Conservation (phyloP, 2,113 vertebrate species). For the Apeltes quadracus region DNA sequence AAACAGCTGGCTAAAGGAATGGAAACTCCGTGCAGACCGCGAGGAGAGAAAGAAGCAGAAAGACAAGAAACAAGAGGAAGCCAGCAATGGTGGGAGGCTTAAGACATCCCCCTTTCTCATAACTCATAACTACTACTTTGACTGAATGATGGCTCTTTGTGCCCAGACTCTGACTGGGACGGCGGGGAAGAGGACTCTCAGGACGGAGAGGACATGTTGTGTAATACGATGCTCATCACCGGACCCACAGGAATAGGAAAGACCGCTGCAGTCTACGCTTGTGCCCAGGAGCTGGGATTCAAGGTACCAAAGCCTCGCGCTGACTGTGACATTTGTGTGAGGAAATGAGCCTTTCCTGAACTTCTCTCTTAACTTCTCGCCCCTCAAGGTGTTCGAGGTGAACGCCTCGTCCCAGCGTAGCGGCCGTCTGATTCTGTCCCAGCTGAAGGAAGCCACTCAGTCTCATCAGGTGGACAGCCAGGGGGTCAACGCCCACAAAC, state of each 20-base stretch:
- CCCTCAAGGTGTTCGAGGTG: constrained; percentile 93
- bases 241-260: constrained; percentile 95
- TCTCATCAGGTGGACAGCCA: constrained; percentile 98
- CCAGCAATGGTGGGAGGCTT: constrained; percentile 70
- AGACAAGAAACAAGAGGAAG: constrained; percentile 82
- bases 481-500: constrained; percentile 87
- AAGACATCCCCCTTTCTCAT: neutral
- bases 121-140: neutral
- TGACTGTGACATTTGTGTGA: neutral
- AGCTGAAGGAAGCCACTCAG: constrained; percentile 97
- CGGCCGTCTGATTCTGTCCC: constrained; percentile 93
- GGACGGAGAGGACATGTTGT: constrained; percentile 84
- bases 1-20: constrained; percentile 93
- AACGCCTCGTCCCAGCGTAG: constrained; percentile 96
- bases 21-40: constrained; percentile 91
- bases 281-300: constrained; percentile 96
- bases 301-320: constrained; percentile 83
- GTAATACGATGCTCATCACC: constrained; percentile 92
- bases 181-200: constrained; percentile 74
- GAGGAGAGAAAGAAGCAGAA: constrained; percentile 90
- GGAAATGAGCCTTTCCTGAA: neutral
- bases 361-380: neutral
- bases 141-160: neutral
- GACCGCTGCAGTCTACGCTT: constrained; percentile 95
- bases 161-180: constrained; percentile 81